Percentiles rank a stretch among this genome's conserved stretches.
These are phyloP conservation scores for Alviniconcha strummeri DNA, from an alignment of 2,888 invertebrate species.

Conservation along the genomic window DNA sequence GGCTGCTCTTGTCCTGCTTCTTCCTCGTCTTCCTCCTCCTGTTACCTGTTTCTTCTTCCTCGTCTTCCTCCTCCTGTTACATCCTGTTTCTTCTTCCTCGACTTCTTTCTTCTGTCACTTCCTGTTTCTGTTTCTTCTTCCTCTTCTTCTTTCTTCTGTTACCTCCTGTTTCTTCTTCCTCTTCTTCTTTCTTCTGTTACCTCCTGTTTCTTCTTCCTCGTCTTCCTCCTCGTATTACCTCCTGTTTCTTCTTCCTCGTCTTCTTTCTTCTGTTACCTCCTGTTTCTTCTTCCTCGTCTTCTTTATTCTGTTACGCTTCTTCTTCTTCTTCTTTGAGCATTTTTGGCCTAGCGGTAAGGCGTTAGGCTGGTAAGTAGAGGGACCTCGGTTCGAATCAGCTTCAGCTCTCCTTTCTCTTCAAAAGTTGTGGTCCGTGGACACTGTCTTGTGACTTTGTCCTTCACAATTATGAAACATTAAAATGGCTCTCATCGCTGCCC, in stretches of 20 bases:
- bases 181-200: too few species aligned
- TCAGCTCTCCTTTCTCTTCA: not conserved
- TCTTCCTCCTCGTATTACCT: too few species aligned
- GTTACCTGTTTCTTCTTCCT: not conserved
- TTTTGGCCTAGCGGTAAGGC: not conserved
- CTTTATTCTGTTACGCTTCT: not conserved
- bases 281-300: too few species aligned
- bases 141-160: not conserved
- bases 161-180: too few species aligned
- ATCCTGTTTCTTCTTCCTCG: not conserved
- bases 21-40: not conserved
- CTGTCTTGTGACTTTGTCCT: not conserved
- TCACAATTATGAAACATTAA: too few species aligned
- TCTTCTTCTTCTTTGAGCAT: not conserved
- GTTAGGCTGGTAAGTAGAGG: not conserved
- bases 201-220: too few species aligned
- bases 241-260: too few species aligned
- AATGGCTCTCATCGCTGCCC: too few species aligned
- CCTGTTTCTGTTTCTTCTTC: not conserved
- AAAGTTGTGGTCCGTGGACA: not conserved
- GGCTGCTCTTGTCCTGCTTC: too few species aligned
- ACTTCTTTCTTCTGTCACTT: not conserved
- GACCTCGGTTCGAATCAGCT: not conserved
- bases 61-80: not conserved
- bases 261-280: too few species aligned